These are phyloP conservation scores for Streblospio benedicti DNA, from an alignment of 1,140 invertebrate genomes.

Conservation along the genomic window DNA sequence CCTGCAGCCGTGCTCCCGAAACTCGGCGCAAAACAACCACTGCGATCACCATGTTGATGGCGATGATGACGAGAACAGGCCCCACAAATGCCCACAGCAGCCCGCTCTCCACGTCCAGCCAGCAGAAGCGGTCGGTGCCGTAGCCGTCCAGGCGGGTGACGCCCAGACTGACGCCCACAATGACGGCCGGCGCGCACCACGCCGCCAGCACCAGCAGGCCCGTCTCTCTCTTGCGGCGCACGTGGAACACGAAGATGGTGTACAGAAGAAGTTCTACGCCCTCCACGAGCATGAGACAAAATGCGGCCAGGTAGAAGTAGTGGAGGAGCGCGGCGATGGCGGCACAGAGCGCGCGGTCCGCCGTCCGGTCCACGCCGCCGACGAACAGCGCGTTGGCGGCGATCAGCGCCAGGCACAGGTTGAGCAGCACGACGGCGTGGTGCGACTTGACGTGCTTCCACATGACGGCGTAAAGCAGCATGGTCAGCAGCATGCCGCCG, in stretches of 20 bases:
- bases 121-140: conserved; percentile 12
- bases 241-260: conserved; percentile 19
- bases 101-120: conserved; percentile 9
- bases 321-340: conserved; percentile 17
- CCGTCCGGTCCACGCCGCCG: conserved; percentile 19
- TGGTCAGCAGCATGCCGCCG: conserved; percentile 14
- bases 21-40: no score
- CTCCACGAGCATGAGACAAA: conserved; percentile 23
- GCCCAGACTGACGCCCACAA: conserved; percentile 11
- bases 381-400: conserved; percentile 23
- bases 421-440: conserved; percentile 20
- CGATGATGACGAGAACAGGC: conserved; percentile 11
- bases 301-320: conserved; percentile 21
- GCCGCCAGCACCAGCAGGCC: background rate
- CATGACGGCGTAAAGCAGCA: conserved; percentile 13
- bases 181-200: conserved; percentile 14
- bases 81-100: conserved; percentile 16
- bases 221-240: conserved; percentile 7
- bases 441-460: conserved; percentile 26
- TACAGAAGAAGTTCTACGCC: conserved; percentile 14
- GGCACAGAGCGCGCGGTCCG: conserved; percentile 16
- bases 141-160: conserved; percentile 9
- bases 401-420: conserved; percentile 25
- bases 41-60: no score
- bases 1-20: no score